Evolutionary conservation across 2,113 vertebrate species (phyloP), one percentile per base, ranked within the genome.

Genomic region (Catharus fuscescens): DNA sequence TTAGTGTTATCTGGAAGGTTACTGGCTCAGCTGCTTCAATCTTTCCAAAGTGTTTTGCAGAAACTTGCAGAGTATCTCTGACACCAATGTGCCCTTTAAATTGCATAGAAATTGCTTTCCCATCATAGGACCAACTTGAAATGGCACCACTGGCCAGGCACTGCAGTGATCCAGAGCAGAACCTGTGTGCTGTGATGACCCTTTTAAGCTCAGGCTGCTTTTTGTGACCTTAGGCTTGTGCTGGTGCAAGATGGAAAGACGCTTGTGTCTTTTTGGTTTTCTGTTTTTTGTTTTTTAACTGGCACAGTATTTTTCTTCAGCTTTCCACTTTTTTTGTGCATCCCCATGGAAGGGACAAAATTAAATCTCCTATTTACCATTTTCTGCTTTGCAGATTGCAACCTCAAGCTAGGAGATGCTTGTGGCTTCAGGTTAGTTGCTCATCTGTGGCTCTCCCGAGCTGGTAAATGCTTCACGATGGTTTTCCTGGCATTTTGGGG

Each of bases 341-440:
- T 59, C n/a, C 11, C 2, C 0, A 0, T 21, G n/a, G 42, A 53
- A 82, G 54, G 29, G 31, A 38, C 2, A 9, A 69, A 69, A 61
- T 61, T 18, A 20, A 14, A 28, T n/a, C 29, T 86, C 18, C 26
- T 32, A 1, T 36, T 60, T 13, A 18, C 23, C 7, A 9, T 72
- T 87, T 66, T 85, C 42, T 20, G 6, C 26, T 52, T 62, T 74
- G 52, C 48, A 10, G 44, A 65, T 25, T 9, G 12, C 16, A 77
- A 0, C 25, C 42, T 72, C 7, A 18, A 50, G 32, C 50, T 32
- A 42, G 18, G 16, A 48, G 52, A 45, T 64, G 76, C 40, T 61
- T 0, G 0, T 24, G 15, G n/a, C 48, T 80, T 31, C 50, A 18
- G 15, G 16, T 57, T 10, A 31, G n/a, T 25, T 69, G 19, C 12